Conservation (phyloP, 2,888 invertebrate genomes). For the Blomia tropicalis region DNA sequence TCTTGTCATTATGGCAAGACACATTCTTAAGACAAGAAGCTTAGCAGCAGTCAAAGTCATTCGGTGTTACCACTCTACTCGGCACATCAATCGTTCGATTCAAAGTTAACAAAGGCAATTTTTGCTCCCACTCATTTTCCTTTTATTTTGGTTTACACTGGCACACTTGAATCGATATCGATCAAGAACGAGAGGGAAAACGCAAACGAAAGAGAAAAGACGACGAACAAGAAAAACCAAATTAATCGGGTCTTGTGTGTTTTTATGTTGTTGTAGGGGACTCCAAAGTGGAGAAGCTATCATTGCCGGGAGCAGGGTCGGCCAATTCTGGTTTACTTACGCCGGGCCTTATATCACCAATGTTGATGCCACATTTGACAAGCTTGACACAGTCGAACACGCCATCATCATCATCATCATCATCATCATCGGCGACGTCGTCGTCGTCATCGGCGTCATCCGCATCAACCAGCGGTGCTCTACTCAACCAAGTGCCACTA, state of each 20-base stretch:
- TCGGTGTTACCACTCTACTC: too few species aligned
- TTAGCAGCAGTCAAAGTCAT: neutral
- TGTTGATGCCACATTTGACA: slow-evolving; percentile 5
- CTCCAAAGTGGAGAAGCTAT: slow-evolving; percentile 4
- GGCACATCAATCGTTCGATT: too few species aligned
- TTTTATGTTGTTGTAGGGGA: neutral
- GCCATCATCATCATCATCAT: neutral
- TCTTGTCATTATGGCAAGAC: neutral
- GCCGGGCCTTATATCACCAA: neutral
- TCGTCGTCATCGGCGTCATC: neutral
- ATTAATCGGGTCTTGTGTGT: neutral
- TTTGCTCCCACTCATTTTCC: too few species aligned
- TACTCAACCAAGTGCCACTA: neutral
- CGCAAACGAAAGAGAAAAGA: neutral
- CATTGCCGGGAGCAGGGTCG: neutral
- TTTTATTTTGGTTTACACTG: too few species aligned
- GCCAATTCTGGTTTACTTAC: neutral
- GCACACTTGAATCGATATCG: too few species aligned
- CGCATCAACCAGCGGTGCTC: neutral
- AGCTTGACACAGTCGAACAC: neutral
- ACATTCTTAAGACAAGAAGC: slow-evolving; percentile 9
- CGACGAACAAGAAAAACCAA: neutral
- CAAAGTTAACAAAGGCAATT: neutral
- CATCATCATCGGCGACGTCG: neutral
- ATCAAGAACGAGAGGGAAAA: neutral